Base-by-base conservation (phyloP, 92 coral and sea anemone genomes). In the Phenganax subtilis region DNA sequence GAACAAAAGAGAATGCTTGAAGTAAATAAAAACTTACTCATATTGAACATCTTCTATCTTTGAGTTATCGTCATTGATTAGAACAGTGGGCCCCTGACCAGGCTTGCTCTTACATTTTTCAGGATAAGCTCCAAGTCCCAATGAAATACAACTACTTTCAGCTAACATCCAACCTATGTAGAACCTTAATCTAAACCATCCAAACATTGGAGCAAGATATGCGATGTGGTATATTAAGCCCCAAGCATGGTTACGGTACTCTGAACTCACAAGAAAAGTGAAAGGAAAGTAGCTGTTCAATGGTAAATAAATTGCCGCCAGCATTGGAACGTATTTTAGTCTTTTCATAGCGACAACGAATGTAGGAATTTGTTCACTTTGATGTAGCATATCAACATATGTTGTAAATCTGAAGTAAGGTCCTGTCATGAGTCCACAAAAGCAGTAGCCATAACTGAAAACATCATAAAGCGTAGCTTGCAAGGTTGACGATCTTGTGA, bases 401-500 rank as follows among this genome's bases (percentile, higher is more conserved):
- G 97, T 93, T 86, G 89, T 90, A 89, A 91, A 93, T 55, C 97
- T 91, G 72, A 83, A 93, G 80, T 93, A 93, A 3, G 97, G 97
- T 7, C 97, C 97, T 9, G 97, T 93, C 80, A 92, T 87, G 10
- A 93, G 87, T 17, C 97, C 97, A 76, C 92, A 90, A 68, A 91
- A 93, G 71, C 97, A 93, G 69, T 88, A 93, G 20, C 89, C 87
- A 66, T 93, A 93, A 71, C 96, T 89, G 20, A 93, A 79, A 52
- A 87, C 83, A 77, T 93, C 90, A 65, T 91, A 93, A 64, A 93
- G 84, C 6, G 93, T 88, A 6, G 93, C 90, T 14, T 7, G 72
- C 51, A 84, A 80, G 61, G 83, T 66, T 17, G 80, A 75, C 8
- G 86, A 77, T 11, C 82, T 85, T 31, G 88, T 88, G 80, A 77